Base-by-base conservation (phyloP, 2,797 vertebrate species). In the Malurus splendens region DNA sequence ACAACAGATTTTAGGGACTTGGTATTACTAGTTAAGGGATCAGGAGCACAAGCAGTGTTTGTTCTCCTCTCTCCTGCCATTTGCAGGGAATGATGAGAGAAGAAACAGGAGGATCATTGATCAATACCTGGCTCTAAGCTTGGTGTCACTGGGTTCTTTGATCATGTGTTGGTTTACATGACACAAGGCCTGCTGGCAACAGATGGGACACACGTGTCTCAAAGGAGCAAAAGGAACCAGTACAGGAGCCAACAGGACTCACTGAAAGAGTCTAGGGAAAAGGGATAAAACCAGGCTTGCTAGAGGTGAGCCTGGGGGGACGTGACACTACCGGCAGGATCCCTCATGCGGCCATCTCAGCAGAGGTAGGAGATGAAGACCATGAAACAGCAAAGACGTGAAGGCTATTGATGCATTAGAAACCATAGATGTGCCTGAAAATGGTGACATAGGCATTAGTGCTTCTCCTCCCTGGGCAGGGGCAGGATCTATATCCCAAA, bases 311-410 rank as follows among this genome's bases (percentile, higher is more conserved):
- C 7, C 28, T 85, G 27, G 38, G 27, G 27, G 14, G 6, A 62
- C 50, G 50, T 20, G 56, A 33, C 48, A 23, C 25, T 44, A 1
- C 22, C 22, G 36, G 7, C 1, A 1, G 67, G 17, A 14, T 30
- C 24, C 10, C 30, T 52, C 14, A 1, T 0, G 2, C 2, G 6
- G 17, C 38, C 45, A 44, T 38, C 47, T 68, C 32, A 38, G 6
- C 8, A 18, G 32, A 52, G 0, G 1, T 1, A 14, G 27, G 14
- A 4, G 2, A 45, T 32, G 6, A 4, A 42, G 42, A 38, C 16
- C 27, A 14, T 24, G 27, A 8, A 48, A 27, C 10, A 70, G 27
- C 27, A 50, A 42, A 42, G 36, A 38, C 0, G 0, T 12, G n/a
- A 30, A 33, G 24, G 30, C 28, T 61, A 10, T 7, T 47, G 18